Evolutionary conservation across 1,140 invertebrate species (phyloP).

Genomic region (Samia ricini): DNA sequence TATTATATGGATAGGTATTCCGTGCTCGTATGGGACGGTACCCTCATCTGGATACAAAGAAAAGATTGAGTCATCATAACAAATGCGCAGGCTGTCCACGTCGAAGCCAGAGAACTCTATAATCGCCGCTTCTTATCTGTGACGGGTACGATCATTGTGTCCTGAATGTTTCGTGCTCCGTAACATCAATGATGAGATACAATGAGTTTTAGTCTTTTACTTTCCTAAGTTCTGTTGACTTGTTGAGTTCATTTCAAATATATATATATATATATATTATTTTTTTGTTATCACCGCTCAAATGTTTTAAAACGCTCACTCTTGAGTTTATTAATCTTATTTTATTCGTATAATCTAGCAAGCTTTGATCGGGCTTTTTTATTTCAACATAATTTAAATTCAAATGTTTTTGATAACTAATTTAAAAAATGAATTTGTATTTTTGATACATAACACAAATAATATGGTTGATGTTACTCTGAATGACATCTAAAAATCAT

Average conservation of each 20-base stretch:
- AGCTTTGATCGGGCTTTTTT: background rate
- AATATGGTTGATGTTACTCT: too few relatives aligned
- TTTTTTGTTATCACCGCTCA: slow-evolving; percentile 63
- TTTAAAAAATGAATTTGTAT: slow-evolving; percentile 12
- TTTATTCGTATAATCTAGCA: slow-evolving; percentile 57
- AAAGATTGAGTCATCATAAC: slow-evolving; percentile 75
- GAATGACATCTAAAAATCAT: too few relatives aligned
- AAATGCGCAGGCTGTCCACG: slow-evolving; percentile 56
- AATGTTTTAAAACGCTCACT: slow-evolving; percentile 53
- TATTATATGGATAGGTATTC: slow-evolving; percentile 37
- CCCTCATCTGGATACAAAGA: slow-evolving; percentile 56
- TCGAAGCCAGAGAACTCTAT: slow-evolving; percentile 54
- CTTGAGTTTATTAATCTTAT: slow-evolving; percentile 66
- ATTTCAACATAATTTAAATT: background rate
- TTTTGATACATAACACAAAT: too few relatives aligned
- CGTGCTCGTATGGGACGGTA: slow-evolving; percentile 38
- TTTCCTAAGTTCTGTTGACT: slow-evolving; percentile 62
- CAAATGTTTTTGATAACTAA: slow-evolving; percentile 6
- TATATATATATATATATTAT: too few relatives aligned
- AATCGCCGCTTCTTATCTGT: slow-evolving; percentile 70
- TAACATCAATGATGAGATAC: slow-evolving; percentile 61
- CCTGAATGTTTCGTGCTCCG: slow-evolving; percentile 58
- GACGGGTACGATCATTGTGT: slow-evolving; percentile 66
- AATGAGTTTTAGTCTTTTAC: slow-evolving; percentile 61
- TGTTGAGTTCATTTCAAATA: slow-evolving; percentile 60